Evolutionary conservation across 2,797 vertebrate genomes (phyloP).

Genomic region (Sarcoramphus papa): DNA sequence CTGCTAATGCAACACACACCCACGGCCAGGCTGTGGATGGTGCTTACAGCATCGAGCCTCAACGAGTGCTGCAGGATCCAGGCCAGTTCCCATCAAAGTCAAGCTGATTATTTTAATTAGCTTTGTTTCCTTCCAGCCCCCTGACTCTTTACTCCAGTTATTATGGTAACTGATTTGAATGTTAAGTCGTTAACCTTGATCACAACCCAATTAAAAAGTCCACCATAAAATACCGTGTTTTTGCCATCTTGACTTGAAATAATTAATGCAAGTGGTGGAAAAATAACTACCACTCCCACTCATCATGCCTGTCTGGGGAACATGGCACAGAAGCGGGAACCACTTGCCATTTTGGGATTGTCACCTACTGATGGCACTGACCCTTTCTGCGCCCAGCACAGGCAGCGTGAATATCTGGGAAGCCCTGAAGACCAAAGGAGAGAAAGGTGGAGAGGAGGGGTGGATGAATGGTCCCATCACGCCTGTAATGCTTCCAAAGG

Average conservation of each 20-base stretch:
- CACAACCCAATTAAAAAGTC: neutral
- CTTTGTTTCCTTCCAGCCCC: constrained; percentile 22
- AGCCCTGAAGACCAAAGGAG: neutral
- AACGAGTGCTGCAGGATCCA: constrained; percentile 17
- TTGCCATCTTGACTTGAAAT: constrained; percentile 1
- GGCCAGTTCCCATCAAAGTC: constrained; percentile 42
- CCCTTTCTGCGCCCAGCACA: neutral
- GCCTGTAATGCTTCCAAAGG: neutral
- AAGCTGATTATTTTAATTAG: constrained; percentile 25
- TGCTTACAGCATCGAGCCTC: neutral
- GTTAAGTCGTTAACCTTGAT: neutral
- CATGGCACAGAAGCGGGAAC: neutral
- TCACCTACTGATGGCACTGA: neutral
- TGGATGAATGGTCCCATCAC: neutral
- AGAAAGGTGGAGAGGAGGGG: neutral
- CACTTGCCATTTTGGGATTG: neutral
- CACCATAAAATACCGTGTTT: neutral
- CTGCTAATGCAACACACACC: neutral
- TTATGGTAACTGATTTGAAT: neutral
- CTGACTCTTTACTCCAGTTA: neutral
- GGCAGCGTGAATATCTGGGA: neutral
- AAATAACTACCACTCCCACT: neutral
- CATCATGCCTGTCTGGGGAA: neutral
- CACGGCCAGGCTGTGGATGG: constrained; percentile 7
- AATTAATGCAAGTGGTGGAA: neutral